A percentile compares a stretch with the other conserved stretches of the same genome.
Evolutionary conservation across 1,140 invertebrate species (phyloP).

Genomic region (Trichomalopsis sarcophagae): DNA sequence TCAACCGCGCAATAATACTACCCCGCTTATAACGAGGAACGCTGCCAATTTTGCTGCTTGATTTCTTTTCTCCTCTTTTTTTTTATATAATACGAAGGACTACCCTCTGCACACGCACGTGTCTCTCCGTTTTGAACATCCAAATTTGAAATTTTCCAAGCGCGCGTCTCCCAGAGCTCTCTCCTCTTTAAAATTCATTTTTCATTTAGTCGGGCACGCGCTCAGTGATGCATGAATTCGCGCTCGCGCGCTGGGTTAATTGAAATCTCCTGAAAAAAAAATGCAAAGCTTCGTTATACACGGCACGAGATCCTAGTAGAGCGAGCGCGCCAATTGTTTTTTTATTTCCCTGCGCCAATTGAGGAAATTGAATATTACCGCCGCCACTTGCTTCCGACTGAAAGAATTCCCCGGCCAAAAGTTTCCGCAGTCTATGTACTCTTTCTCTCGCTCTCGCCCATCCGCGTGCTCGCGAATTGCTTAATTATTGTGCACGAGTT

Average conservation of each 20-base stretch:
- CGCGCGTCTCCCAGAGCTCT: not conserved
- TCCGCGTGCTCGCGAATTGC: not conserved
- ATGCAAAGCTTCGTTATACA: not conserved
- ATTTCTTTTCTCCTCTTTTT: too few species aligned
- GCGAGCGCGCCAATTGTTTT: not conserved
- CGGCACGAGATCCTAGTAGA: not conserved
- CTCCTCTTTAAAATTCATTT: constrained; percentile 8
- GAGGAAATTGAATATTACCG: constrained; percentile 3
- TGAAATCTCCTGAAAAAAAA: not conserved
- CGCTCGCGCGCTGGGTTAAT: not conserved
- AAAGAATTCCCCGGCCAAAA: not conserved
- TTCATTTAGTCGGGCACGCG: not conserved
- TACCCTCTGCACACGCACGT: too few species aligned
- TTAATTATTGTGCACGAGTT: not conserved
- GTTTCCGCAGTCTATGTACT: not conserved
- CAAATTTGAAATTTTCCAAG: not conserved
- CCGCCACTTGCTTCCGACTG: not conserved
- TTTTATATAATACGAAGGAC: too few species aligned
- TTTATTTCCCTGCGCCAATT: not conserved
- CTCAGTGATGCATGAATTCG: not conserved
- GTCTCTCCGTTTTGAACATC: not conserved
- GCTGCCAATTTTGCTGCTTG: too few species aligned
- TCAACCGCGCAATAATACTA: not conserved
- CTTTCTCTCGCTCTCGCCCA: not conserved
- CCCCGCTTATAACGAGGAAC: not conserved